Percentiles rank a stretch among this genome's conserved stretches.
Conservation (phyloP, 2,113 vertebrate species). For the Semicossyphus pulcher region DNA sequence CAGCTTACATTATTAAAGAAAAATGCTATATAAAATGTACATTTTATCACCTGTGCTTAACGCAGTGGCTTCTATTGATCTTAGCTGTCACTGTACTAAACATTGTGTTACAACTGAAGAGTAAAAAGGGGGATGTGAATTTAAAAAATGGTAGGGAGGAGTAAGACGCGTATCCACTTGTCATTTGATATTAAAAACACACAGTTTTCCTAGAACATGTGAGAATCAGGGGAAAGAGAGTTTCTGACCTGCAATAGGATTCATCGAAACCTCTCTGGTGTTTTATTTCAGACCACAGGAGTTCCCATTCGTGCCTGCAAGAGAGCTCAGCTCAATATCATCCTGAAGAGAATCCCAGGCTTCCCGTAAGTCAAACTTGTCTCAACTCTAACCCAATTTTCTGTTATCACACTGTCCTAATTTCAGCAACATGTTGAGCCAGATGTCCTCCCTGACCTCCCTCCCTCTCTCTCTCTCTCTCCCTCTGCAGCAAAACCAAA, state of each 20-base stretch:
- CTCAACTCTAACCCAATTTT: conserved; percentile 36
- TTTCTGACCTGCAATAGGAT: neutral
- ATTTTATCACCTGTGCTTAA: no score
- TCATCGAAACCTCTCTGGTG: neutral
- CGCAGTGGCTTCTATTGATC: no score
- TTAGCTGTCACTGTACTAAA: no score
- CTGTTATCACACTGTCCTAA: conserved; percentile 38
- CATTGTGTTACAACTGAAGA: no score
- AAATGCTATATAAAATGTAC: neutral
- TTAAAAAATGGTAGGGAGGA: no score
- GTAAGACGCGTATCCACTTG: no score
- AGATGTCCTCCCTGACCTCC: conserved; percentile 42
- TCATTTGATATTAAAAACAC: no score
- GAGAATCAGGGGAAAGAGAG: no score
- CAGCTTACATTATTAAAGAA: neutral
- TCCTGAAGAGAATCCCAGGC: conserved; percentile 80
- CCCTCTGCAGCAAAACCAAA: conserved; percentile 74
- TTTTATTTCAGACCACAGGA: conserved; percentile 77
- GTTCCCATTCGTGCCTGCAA: conserved; percentile 86
- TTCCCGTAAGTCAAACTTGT: conserved; percentile 82
- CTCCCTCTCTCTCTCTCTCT: neutral
- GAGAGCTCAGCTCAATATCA: conserved; percentile 85
- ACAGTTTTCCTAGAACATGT: neutral
- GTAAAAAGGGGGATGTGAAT: no score
- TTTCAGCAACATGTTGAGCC: conserved; percentile 36